Conservation (phyloP, 1,140 invertebrate species). For the Heliconius melpomene region DNA sequence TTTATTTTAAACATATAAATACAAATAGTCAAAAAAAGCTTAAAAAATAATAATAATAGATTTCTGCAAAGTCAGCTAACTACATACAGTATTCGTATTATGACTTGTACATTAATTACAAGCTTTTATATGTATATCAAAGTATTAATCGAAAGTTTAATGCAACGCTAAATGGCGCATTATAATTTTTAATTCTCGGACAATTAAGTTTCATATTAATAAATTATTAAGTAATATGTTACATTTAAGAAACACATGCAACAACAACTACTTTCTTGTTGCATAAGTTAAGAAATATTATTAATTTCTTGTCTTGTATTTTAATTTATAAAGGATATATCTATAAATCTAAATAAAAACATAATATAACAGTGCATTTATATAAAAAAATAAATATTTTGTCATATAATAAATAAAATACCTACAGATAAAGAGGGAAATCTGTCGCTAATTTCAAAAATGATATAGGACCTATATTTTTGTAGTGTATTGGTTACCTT, state of each 20-base stretch:
- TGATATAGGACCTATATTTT: background rate
- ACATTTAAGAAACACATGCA: slow-evolving; percentile 20
- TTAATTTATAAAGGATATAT: no score
- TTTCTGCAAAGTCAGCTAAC: background rate
- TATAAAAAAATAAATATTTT: no score
- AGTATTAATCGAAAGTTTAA: background rate
- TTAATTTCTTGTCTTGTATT: no score
- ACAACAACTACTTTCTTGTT: slow-evolving; percentile 32
- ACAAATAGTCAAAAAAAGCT: no score
- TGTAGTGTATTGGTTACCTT: background rate
- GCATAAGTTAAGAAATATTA: slow-evolving; percentile 24
- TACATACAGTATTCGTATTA: background rate
- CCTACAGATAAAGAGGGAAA: no score
- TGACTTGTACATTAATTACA: background rate
- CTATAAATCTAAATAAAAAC: no score
- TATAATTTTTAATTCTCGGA: background rate
- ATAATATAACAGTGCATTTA: no score
- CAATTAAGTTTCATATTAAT: background rate
- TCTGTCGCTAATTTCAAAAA: no score
- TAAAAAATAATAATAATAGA: no score
- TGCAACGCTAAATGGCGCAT: background rate
- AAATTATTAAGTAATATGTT: slow-evolving; percentile 22
- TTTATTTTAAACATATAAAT: no score
- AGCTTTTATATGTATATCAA: background rate
- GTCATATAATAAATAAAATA: no score